Percentiles rank a stretch among this genome's conserved stretches.
These are phyloP conservation scores for Labeo rohita DNA, from an alignment of 2,113 vertebrate genomes.

Conservation along the genomic window DNA sequence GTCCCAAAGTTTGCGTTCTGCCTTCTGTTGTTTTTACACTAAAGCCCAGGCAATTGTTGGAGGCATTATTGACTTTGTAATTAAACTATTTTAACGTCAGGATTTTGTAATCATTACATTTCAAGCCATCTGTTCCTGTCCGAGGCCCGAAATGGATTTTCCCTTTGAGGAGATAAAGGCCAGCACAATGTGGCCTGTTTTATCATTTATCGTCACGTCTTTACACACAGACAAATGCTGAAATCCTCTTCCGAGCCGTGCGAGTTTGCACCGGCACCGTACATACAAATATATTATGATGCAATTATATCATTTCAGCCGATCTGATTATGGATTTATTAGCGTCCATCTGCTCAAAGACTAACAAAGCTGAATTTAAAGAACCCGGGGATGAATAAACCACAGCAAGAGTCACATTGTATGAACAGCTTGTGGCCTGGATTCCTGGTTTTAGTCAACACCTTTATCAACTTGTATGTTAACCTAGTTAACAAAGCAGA, in stretches of 20 bases:
- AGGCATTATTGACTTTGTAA: conserved; percentile 99
- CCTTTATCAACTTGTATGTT: conserved; percentile 67
- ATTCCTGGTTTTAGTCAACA: conserved; percentile 67
- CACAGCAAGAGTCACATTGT: conserved; percentile 49
- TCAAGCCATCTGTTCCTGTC: conserved; percentile 93
- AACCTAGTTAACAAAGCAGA: conserved; percentile 65
- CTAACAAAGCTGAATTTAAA: conserved; percentile 60
- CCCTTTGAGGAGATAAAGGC: conserved; percentile 72
- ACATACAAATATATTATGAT: conserved; percentile 46
- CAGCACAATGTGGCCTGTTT: conserved; percentile 58
- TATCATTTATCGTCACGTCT: conserved; percentile 54
- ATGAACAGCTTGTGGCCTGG: conserved; percentile 57
- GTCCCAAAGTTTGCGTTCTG: conserved; percentile 89
- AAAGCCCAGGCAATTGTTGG: conserved; percentile 88
- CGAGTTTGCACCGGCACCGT: conserved; percentile 25
- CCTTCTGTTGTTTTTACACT: conserved; percentile 99
- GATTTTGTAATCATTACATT: conserved; percentile 98
- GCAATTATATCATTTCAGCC: conserved; percentile 52
- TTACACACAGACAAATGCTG: conserved; percentile 44
- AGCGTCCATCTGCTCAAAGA: conserved; percentile 68
- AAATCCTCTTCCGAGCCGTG: conserved; percentile 28
- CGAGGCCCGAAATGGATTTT: conserved; percentile 69
- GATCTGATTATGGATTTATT: conserved; percentile 66
- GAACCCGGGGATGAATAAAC: conserved; percentile 11
- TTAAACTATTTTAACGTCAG: conserved; percentile 99